Evolutionary conservation across 2,113 vertebrate species (phyloP).

Genomic region (Lagopus leucura): DNA sequence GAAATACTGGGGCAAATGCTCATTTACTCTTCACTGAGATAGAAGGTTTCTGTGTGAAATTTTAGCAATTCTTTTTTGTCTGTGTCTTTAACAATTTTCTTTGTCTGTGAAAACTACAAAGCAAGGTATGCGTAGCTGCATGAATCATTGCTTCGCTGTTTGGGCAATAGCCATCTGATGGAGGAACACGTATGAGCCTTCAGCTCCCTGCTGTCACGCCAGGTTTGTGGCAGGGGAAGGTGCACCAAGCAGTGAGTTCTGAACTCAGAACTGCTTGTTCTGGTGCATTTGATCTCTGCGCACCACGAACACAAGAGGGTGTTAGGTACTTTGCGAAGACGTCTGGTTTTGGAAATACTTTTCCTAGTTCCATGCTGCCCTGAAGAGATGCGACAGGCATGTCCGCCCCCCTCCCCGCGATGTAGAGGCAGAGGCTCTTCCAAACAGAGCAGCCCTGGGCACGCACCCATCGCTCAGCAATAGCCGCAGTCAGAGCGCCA

Average conservation of each 20-base stretch:
- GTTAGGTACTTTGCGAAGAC: background rate
- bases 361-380: background rate
- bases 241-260: background rate
- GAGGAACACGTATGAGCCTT: background rate
- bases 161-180: background rate
- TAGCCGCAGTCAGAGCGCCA: no score
- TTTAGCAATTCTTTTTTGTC: background rate
- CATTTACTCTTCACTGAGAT: background rate
- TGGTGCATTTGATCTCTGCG: rapidly evolving
- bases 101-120: background rate
- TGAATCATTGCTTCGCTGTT: background rate
- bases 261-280: no score
- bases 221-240: background rate
- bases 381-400: background rate
- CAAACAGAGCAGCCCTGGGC: no score
- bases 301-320: background rate
- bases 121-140: background rate
- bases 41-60: background rate
- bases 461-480: no score
- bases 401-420: no score
- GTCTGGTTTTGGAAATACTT: background rate
- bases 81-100: no score
- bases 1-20: background rate
- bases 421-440: no score
- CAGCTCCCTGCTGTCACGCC: background rate